These are phyloP conservation scores for Salvator merianae DNA, from an alignment of 2,113 vertebrate genomes.

Conservation along the genomic window DNA sequence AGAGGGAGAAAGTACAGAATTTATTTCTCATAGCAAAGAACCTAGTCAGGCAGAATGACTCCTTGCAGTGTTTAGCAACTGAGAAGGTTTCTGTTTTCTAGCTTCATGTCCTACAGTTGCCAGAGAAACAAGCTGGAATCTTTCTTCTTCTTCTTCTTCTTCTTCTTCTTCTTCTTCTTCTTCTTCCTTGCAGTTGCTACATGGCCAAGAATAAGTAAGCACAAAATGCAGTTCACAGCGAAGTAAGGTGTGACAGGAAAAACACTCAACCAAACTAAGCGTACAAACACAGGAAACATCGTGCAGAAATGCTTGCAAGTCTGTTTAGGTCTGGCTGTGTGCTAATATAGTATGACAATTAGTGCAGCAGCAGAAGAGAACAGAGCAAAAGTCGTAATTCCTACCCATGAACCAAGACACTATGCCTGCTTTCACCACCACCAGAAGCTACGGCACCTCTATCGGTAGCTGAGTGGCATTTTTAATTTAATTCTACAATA, in stretches of 20 bases:
- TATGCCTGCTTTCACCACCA: background rate
- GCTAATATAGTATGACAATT: background rate
- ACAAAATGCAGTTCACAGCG: background rate
- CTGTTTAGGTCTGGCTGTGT: background rate
- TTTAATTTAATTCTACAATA: conserved; percentile 35
- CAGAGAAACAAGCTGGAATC: conserved; percentile 19
- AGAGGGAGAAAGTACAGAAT: background rate
- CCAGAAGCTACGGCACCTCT: background rate
- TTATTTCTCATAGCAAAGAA: background rate
- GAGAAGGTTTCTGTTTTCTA: background rate
- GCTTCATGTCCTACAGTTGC: background rate
- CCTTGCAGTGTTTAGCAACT: background rate
- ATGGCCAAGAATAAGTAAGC: background rate
- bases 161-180: too few relatives aligned
- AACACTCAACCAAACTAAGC: background rate
- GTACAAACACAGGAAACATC: background rate
- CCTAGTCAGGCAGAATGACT: background rate
- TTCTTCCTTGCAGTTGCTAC: background rate
- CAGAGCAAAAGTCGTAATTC: too few relatives aligned
- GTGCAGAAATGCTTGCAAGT: too few relatives aligned
- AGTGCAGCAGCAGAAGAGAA: background rate
- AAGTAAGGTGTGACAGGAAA: too few relatives aligned
- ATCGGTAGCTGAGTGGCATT: conserved; percentile 29
- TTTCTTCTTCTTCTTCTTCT: too few relatives aligned
- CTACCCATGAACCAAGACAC: background rate